These are phyloP conservation scores for Pelobates fuscus DNA, from an alignment of 2,113 vertebrate genomes.

Conservation along the genomic window DNA sequence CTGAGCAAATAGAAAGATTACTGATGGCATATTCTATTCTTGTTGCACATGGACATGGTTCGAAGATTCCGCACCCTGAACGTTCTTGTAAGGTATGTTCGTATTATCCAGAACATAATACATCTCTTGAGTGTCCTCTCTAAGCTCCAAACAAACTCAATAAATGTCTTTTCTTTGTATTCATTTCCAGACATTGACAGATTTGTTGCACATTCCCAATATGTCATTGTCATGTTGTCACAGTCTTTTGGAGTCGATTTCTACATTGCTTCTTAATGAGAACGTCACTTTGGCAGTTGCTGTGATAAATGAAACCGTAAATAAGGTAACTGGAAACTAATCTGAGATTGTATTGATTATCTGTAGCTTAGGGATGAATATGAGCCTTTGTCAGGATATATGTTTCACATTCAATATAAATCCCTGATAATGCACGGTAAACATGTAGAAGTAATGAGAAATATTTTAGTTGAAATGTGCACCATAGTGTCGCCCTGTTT, in stretches of 20 bases:
- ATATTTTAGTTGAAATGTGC: too few species aligned
- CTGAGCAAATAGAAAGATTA: constrained; percentile 83
- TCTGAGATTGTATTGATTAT: too few species aligned
- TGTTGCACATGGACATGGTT: constrained; percentile 75
- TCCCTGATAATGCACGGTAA: too few species aligned
- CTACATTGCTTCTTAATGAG: constrained; percentile 81
- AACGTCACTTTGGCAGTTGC: constrained; percentile 72
- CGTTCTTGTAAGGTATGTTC: constrained; percentile 77
- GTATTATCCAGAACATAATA: background rate
- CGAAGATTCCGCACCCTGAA: constrained; percentile 79
- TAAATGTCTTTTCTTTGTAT: constrained; percentile 1
- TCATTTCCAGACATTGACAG: constrained; percentile 70
- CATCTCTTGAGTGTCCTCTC: background rate
- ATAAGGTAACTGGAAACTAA: constrained; percentile 70
- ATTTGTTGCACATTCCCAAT: constrained; percentile 64
- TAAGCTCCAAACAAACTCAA: background rate
- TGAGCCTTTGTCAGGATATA: too few species aligned
- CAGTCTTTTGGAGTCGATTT: constrained; percentile 77
- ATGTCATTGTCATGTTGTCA: constrained; percentile 73
- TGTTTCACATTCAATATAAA: too few species aligned
- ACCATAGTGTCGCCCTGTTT: too few species aligned
- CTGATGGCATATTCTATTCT: constrained; percentile 80
- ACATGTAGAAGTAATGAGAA: too few species aligned
- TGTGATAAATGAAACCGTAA: constrained; percentile 72
- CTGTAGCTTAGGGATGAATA: too few species aligned